These are phyloP conservation scores for Nesogale talazaci DNA, from an alignment of 2,113 vertebrate genomes.

Conservation along the genomic window DNA sequence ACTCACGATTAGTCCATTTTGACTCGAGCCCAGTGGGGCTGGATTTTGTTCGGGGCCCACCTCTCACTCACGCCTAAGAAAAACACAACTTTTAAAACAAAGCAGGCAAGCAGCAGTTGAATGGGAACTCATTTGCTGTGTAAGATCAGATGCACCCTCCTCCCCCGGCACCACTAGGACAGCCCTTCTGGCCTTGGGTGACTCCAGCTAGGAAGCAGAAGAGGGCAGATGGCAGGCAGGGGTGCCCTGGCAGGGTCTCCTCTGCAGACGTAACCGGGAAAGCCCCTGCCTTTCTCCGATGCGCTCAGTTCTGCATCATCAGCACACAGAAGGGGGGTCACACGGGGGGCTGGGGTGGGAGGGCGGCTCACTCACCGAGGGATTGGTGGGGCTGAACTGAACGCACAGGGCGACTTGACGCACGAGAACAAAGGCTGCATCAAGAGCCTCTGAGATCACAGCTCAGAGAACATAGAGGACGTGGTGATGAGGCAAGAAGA, in stretches of 20 bases:
- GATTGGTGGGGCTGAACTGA: background rate
- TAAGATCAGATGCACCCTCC: background rate
- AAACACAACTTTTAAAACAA: background rate
- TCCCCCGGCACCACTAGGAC: background rate
- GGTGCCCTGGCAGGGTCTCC: background rate
- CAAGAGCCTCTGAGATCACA: background rate
- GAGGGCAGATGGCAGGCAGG: background rate
- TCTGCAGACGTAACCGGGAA: background rate
- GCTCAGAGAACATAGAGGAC: background rate
- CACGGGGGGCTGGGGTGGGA: too few species aligned
- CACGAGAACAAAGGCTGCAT: background rate
- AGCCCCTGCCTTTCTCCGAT: background rate
- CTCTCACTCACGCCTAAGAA: background rate
- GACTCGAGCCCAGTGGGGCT: too few species aligned
- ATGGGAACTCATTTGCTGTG: background rate
- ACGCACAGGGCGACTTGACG: background rate
- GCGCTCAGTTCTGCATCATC: background rate
- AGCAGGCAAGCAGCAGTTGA: background rate
- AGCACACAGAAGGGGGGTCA: background rate
- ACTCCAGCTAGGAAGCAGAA: background rate
- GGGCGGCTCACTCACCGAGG: background rate
- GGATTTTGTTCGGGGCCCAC: too few species aligned
- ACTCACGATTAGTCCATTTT: too few species aligned
- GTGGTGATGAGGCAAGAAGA: background rate
- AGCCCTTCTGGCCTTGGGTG: background rate